Percentiles rank a stretch among this genome's conserved stretches.
phyloP scores from a whole-genome alignment of 2,797 vertebrate species.

The Alca torda region DNA sequence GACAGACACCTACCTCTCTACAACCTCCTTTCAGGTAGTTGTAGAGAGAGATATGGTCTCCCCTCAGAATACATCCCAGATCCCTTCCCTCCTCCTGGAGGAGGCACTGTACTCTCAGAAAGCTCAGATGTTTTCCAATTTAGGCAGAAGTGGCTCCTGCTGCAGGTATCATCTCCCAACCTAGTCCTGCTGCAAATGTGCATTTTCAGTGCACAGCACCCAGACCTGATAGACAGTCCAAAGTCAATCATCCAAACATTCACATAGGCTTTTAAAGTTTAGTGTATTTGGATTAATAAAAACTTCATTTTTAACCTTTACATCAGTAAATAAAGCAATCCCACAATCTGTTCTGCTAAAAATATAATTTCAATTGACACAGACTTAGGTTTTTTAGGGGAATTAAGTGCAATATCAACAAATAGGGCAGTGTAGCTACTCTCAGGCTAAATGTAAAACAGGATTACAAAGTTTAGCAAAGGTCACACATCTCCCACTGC shows the following conservation, averaged over 20 bases:
- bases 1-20: no score
- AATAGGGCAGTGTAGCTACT: not conserved
- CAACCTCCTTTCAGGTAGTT: no score
- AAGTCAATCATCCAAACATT: not conserved
- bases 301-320: not conserved
- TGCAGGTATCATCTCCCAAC: not conserved
- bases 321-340: not conserved
- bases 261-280: not conserved
- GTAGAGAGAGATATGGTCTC: no score
- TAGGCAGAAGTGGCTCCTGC: not conserved
- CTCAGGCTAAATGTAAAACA: not conserved
- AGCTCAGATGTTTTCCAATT: not conserved
- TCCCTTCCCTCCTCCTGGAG: fast-evolving
- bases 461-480: not conserved
- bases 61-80: not conserved
- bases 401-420: not conserved
- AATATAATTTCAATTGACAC: not conserved
- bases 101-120: not conserved
- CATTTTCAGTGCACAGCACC: not conserved
- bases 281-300: not conserved
- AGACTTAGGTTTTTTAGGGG: not conserved
- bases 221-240: not conserved
- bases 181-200: fast-evolving
- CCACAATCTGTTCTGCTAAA: not conserved
- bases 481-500: not conserved